Evolutionary conservation across 2,888 invertebrate genomes (phyloP).

Genomic region (Drosophila mimica): DNA sequence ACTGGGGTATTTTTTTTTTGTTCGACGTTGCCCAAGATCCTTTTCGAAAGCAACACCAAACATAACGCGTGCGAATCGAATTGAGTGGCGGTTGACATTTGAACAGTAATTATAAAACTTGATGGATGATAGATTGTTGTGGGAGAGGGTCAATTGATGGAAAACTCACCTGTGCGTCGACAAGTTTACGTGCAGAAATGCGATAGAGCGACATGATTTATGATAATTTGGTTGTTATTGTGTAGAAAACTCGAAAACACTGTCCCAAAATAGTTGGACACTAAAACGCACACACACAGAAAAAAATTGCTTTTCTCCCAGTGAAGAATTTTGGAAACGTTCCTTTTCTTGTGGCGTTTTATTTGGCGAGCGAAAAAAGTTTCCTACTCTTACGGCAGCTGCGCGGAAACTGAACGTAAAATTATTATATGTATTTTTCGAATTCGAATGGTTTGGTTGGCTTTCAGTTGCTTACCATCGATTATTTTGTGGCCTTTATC

Average conservation of each 20-base stretch:
- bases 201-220: constrained; percentile 88
- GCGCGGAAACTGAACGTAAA: constrained; percentile 74
- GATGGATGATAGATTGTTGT: not conserved
- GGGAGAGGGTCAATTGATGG: not conserved
- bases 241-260: constrained; percentile 44
- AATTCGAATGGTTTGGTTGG: constrained; percentile 55
- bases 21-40: constrained; percentile 63
- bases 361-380: constrained; percentile 62
- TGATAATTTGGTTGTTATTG: constrained; percentile 45
- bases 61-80: constrained; percentile 5
- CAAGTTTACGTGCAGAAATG: constrained; percentile 87
- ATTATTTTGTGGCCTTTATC: constrained; percentile 40
- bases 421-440: constrained; percentile 42
- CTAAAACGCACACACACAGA: constrained; percentile 75
- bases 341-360: constrained; percentile 66
- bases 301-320: constrained; percentile 72
- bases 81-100: constrained; percentile 6
- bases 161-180: constrained; percentile 87
- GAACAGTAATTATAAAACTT: constrained; percentile 15
- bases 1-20: constrained; percentile 46
- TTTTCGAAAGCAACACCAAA: constrained; percentile 28
- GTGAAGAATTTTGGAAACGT: constrained; percentile 72
- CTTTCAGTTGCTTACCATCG: constrained; percentile 42
- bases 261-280: constrained; percentile 53
- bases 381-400: constrained; percentile 72